These are phyloP conservation scores for Lipotes vexillifer DNA, from an alignment of 2,113 vertebrate genomes.

Conservation along the genomic window DNA sequence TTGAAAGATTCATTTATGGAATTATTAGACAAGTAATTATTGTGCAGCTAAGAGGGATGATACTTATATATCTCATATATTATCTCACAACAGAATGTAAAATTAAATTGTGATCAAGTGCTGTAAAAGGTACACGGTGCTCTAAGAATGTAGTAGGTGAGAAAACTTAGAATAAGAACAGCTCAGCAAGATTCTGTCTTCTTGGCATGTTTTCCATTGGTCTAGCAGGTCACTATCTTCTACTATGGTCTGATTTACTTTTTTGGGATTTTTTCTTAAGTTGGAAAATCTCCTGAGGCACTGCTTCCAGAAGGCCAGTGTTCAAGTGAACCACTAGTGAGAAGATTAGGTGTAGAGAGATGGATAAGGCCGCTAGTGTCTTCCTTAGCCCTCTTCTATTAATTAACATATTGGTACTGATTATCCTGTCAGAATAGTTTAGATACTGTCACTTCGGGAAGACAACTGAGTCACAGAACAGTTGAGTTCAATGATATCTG, in stretches of 20 bases:
- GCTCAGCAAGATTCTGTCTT: background rate
- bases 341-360: background rate
- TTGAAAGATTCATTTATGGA: background rate
- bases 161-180: background rate
- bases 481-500: background rate
- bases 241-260: background rate
- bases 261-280: background rate
- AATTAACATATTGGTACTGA: background rate
- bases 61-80: background rate
- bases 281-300: background rate
- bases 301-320: background rate
- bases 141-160: background rate
- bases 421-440: background rate
- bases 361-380: background rate
- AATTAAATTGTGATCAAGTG: background rate
- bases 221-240: background rate
- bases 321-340: background rate
- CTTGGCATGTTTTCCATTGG: background rate
- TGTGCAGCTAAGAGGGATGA: background rate
- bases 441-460: background rate
- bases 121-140: accelerated
- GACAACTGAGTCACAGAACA: background rate
- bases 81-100: background rate
- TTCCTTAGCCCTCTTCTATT: background rate
- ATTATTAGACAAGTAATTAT: background rate